Base-by-base conservation (phyloP, 2,797 vertebrate species). In the Bryconaethiops microstoma region DNA sequence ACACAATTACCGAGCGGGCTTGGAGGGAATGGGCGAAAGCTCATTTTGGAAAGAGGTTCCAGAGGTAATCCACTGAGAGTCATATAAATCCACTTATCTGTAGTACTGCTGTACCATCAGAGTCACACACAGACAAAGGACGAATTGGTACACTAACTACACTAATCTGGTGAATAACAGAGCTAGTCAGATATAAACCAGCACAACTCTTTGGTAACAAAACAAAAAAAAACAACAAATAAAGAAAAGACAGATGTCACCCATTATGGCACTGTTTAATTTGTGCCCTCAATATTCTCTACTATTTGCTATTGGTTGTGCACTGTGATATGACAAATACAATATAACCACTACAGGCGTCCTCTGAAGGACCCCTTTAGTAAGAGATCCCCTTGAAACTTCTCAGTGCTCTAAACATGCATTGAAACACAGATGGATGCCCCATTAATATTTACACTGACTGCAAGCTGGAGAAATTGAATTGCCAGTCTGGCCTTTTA, bases 381-480 rank as follows among this genome's bases (percentile, higher is more conserved):
- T 88, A 81, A 87, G 84, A 78, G 84, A 83, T 86, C 68, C 48
- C 4, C 16, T 76, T 77, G 42, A 85, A 81, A 86, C 76, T 82
- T 85, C 74, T 52, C 65, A 76, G 79, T 64, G 54, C 79, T 55
- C 59, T 80, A 85, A 92, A 92, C 84, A 83, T 83, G 84, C 87
- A 79, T 79, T 68, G 84, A 91, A 90, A 91, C 86, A 88, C 88
- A 90, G 87, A 91, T 87, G 71, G 79, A 84, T 77, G 83, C 81
- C 87, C 87, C 90, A 92, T 93, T 92, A 92, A 93, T 91, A 93
- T 94, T 91, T 90, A 91, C 89, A 89, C 85, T 86, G 82, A 86
- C 85, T 90, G 85, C 52, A 86, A 89, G 86, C 76, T 52, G n/a
- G 55, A 87, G 88, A 88, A 90, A 91, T 87, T 89, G 86, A 89